A percentile compares a stretch with the other conserved stretches of the same genome.
These are phyloP conservation scores for Brachionus angularis DNA, from an alignment of 1,140 invertebrate species.

Conservation along the genomic window DNA sequence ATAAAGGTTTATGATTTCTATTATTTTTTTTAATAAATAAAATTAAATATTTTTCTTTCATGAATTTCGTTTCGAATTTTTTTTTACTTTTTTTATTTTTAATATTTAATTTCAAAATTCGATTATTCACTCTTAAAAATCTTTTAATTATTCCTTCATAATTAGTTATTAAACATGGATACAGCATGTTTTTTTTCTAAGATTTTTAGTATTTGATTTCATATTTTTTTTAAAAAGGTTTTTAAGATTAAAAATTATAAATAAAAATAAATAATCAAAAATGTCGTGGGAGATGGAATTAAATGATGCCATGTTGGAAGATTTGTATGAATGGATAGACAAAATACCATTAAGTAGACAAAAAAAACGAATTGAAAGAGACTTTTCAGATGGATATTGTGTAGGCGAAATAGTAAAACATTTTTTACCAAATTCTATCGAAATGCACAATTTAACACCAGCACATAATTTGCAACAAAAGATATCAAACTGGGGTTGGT, in stretches of 20 bases:
- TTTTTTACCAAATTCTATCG: slow-evolving; percentile 53
- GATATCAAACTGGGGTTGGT: slow-evolving; percentile 53
- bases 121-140: too few species aligned
- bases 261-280: neutral
- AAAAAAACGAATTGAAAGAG: slow-evolving; percentile 56
- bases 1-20: too few species aligned
- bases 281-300: slow-evolving; percentile 44
- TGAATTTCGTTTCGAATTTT: too few species aligned
- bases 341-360: slow-evolving; percentile 55
- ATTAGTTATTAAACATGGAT: too few species aligned
- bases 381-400: slow-evolving; percentile 58
- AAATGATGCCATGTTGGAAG: slow-evolving; percentile 23
- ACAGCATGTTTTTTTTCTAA: too few species aligned
- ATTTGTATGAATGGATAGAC: slow-evolving; percentile 53
- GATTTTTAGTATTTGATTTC: too few species aligned
- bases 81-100: too few species aligned
- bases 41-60: too few species aligned
- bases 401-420: slow-evolving; percentile 52
- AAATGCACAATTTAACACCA: slow-evolving; percentile 54
- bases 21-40: too few species aligned
- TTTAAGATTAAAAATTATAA: neutral
- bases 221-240: too few species aligned
- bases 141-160: too few species aligned
- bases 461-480: slow-evolving; percentile 51
- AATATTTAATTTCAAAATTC: too few species aligned